These are phyloP conservation scores for Linepithema humile DNA, from an alignment of 1,140 invertebrate genomes.

Conservation along the genomic window DNA sequence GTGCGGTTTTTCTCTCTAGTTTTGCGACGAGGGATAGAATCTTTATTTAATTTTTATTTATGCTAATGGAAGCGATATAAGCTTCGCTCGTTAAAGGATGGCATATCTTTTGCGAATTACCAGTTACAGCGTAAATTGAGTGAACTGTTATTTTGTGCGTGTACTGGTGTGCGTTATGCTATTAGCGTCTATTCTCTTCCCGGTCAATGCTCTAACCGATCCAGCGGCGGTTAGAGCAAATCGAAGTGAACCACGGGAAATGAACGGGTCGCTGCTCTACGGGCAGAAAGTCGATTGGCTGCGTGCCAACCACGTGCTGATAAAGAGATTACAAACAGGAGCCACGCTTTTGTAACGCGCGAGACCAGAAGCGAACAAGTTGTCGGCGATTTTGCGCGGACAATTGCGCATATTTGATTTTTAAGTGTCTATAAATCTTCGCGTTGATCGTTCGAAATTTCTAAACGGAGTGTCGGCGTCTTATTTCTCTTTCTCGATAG, in stretches of 20 bases:
- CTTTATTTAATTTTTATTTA: neutral
- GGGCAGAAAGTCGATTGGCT: constrained; percentile 71
- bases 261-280: constrained; percentile 26
- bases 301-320: constrained; percentile 77
- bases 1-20: too few relatives aligned
- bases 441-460: neutral
- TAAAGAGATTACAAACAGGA: constrained; percentile 79
- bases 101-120: neutral
- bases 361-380: constrained; percentile 14
- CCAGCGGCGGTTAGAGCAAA: constrained; percentile 25
- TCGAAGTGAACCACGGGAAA: neutral
- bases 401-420: neutral
- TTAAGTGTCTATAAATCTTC: neutral
- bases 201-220: constrained; percentile 54
- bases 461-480: neutral
- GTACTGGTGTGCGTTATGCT: neutral
- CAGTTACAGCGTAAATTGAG: constrained; percentile 13
- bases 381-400: neutral
- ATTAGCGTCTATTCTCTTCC: constrained; percentile 19
- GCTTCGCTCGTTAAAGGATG: neutral
- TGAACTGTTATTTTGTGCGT: neutral
- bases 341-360: constrained; percentile 72
- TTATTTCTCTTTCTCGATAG: neutral
- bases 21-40: neutral
- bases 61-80: neutral